Conservation (phyloP, 2,888 invertebrate species). For the Cantharis rufa region DNA sequence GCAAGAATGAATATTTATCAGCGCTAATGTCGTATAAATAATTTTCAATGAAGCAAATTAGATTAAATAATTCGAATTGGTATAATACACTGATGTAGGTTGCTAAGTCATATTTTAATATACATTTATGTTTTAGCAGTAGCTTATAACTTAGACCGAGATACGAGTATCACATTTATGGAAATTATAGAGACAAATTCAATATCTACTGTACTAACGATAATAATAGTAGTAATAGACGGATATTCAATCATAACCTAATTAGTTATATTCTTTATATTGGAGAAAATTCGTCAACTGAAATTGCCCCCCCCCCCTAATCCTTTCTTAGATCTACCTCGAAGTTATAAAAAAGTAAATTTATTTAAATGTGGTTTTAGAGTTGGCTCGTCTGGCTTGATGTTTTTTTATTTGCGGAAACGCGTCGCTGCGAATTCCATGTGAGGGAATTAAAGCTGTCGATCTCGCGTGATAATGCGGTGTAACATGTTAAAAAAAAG, state of each 20-base stretch:
- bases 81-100: background rate
- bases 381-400: background rate
- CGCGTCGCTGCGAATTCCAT: background rate
- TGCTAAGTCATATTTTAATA: background rate
- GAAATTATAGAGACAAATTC: background rate
- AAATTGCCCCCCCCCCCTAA: background rate
- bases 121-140: background rate
- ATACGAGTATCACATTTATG: background rate
- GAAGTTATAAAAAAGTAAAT: background rate
- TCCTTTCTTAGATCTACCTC: background rate
- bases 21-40: background rate
- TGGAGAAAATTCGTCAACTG: no score
- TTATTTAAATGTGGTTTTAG: background rate
- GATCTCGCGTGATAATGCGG: conserved; percentile 1
- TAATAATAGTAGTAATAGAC: background rate
- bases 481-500: background rate
- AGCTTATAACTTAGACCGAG: background rate
- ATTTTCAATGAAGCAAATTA: background rate
- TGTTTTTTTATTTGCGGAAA: background rate
- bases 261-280: no score
- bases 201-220: background rate
- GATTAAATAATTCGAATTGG: background rate
- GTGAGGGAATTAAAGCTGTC: conserved; percentile 3
- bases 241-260: background rate
- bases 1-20: background rate